These are phyloP conservation scores for Coelinius sp. DNA, from an alignment of 2,888 invertebrate species.

Conservation along the genomic window DNA sequence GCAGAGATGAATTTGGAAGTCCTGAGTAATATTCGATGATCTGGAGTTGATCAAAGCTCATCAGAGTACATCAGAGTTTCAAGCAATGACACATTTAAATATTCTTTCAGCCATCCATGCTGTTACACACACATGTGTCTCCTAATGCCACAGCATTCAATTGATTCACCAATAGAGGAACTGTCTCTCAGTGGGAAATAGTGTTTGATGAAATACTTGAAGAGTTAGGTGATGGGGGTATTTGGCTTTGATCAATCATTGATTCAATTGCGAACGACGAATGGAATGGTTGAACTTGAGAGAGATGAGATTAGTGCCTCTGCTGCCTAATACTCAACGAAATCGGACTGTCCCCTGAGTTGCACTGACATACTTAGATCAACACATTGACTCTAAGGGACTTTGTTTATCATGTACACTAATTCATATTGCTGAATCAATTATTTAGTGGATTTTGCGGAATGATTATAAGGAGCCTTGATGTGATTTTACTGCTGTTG, in stretches of 20 bases:
- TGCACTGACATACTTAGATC: background rate
- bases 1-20: background rate
- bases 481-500: background rate
- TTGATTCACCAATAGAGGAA: background rate
- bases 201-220: conserved; percentile 31
- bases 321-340: conserved; percentile 9
- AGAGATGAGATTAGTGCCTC: conserved; percentile 19
- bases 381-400: background rate
- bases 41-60: background rate
- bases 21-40: background rate
- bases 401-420: background rate
- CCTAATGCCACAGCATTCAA: background rate
- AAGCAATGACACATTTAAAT: background rate
- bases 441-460: background rate
- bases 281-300: background rate
- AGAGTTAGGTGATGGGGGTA: background rate
- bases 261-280: conserved; percentile 18
- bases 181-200: conserved; percentile 9
- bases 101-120: background rate
- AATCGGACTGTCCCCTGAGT: conserved; percentile 17
- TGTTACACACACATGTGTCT: background rate
- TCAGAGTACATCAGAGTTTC: background rate
- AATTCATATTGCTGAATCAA: background rate
- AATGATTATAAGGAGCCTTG: background rate
- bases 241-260: conserved; percentile 29